Evolutionary conservation across 2,797 vertebrate species (phyloP).

Genomic region (Myiothlypis chrysogaster): DNA sequence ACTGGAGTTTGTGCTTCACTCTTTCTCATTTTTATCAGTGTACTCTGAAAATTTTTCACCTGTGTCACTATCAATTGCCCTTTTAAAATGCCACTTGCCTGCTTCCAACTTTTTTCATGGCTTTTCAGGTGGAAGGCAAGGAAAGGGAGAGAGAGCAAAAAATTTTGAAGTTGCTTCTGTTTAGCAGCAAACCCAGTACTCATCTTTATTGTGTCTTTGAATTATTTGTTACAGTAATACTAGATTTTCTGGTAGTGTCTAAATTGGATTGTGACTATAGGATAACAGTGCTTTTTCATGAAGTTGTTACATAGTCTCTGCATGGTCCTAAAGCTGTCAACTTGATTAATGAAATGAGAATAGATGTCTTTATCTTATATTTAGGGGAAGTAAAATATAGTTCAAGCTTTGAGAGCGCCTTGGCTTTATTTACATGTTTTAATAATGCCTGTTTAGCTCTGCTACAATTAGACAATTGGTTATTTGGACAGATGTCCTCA

Average conservation of each 20-base stretch:
- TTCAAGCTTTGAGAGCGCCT: background rate
- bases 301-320: background rate
- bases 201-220: background rate
- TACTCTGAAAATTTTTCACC: background rate
- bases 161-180: background rate
- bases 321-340: background rate
- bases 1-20: background rate
- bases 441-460: background rate
- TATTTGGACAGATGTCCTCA: constrained; percentile 3
- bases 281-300: background rate
- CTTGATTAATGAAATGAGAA: background rate
- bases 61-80: background rate
- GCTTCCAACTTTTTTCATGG: background rate
- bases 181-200: background rate
- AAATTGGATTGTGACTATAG: background rate
- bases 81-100: background rate
- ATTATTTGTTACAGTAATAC: background rate
- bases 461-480: background rate
- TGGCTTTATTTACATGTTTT: constrained; percentile 1
- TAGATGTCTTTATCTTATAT: background rate
- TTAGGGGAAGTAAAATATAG: background rate
- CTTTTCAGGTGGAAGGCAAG: background rate
- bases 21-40: background rate
- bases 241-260: background rate
- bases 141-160: background rate